Conservation (phyloP, 2,888 invertebrate species). For the Nematopogon swammerdamellus region DNA sequence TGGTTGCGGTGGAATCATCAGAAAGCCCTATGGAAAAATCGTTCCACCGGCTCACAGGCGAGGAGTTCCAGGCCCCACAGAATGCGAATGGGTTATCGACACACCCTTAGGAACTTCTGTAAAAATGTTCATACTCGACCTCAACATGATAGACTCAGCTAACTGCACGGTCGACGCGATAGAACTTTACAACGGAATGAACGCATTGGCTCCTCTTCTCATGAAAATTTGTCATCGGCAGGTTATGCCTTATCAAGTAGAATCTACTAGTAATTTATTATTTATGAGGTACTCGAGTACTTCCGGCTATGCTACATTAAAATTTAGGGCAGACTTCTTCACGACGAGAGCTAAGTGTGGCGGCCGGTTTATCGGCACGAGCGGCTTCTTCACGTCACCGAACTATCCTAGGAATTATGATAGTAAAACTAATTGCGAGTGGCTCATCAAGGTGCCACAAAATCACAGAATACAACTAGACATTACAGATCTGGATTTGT, state of each 20-base stretch:
- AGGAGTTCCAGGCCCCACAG: constrained; percentile 49
- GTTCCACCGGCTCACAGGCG: constrained; percentile 63
- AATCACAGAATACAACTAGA: constrained; percentile 68
- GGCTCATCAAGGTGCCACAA: constrained; percentile 66
- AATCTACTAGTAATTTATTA: constrained; percentile 66
- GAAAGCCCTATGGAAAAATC: constrained; percentile 51
- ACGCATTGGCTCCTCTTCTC: constrained; percentile 53
- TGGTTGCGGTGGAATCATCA: constrained; percentile 73
- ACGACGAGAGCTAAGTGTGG: constrained; percentile 64
- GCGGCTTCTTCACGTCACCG: constrained; percentile 71
- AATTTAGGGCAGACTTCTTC: constrained; percentile 53
- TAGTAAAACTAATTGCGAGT: constrained; percentile 69
- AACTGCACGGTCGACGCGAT: constrained; percentile 64
- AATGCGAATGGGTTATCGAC: constrained; percentile 77
- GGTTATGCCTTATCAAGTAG: constrained; percentile 29
- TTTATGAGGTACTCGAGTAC: constrained; percentile 67
- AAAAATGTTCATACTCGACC: constrained; percentile 58
- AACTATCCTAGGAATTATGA: constrained; percentile 85
- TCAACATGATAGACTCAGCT: constrained; percentile 57
- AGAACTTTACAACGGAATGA: constrained; percentile 65
- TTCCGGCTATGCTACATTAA: constrained; percentile 53
- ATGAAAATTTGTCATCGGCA: constrained; percentile 59
- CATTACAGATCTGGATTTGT: constrained; percentile 65
- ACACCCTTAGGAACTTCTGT: constrained; percentile 64
- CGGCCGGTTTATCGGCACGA: constrained; percentile 57